phyloP scores from a whole-genome alignment of 2,113 vertebrate species.

The Dermatemys mawii region DNA sequence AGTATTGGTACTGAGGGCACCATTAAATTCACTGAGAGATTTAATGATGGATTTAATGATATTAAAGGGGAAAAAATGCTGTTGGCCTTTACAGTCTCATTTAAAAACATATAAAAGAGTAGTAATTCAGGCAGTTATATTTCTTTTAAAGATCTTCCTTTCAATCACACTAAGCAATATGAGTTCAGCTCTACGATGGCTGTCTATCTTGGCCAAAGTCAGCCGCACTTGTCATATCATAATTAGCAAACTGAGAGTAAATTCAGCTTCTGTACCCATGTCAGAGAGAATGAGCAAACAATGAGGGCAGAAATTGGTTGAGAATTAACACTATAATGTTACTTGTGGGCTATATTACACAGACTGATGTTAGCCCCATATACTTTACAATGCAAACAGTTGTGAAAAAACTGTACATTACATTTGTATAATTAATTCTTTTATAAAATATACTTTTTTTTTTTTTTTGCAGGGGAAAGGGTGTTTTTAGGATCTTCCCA shows the following conservation, averaged over 20 bases:
- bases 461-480: not conserved
- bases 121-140: slow-evolving; percentile 79
- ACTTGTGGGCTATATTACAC: not conserved
- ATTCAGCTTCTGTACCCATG: not conserved
- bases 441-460: not conserved
- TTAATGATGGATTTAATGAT: slow-evolving; percentile 85
- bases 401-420: not conserved
- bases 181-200: slow-evolving; percentile 40
- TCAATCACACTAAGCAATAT: slow-evolving; percentile 73
- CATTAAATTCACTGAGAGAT: slow-evolving; percentile 80
- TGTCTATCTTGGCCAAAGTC: slow-evolving; percentile 49
- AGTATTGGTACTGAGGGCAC: slow-evolving; percentile 75
- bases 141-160: slow-evolving; percentile 77
- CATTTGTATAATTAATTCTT: not conserved
- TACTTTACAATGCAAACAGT: not conserved
- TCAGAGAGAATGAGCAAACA: slow-evolving; percentile 13
- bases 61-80: slow-evolving; percentile 81
- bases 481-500: not conserved
- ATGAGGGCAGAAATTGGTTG: not conserved
- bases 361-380: not conserved
- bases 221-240: slow-evolving; percentile 20
- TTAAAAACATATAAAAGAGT: slow-evolving; percentile 84
- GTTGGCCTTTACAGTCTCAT: slow-evolving; percentile 82
- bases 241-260: slow-evolving; percentile 59
- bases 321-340: not conserved